These are phyloP conservation scores for Megastigmus dorsalis DNA, from an alignment of 2,888 invertebrate species.

Conservation along the genomic window DNA sequence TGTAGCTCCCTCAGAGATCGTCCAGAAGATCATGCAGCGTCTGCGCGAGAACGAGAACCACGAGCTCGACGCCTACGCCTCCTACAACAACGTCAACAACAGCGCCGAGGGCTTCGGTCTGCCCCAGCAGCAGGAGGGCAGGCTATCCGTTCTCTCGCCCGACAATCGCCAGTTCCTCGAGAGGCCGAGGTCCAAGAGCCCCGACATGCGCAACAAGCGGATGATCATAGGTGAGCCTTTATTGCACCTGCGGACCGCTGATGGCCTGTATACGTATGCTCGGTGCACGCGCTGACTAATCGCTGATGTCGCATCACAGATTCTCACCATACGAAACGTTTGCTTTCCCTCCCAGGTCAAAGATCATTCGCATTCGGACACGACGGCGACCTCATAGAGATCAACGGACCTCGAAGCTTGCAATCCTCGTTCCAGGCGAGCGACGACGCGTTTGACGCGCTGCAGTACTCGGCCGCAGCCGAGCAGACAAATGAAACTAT, in stretches of 20 bases:
- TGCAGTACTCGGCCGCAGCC: background rate
- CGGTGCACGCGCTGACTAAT: no score
- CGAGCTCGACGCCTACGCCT: constrained; percentile 64
- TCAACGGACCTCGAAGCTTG: constrained; percentile 57
- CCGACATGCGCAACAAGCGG: constrained; percentile 72
- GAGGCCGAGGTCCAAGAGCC: constrained; percentile 70
- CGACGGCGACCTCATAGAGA: constrained; percentile 71
- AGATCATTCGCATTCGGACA: constrained; percentile 71
- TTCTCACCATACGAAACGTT: no score
- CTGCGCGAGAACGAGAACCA: constrained; percentile 71
- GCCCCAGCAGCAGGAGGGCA: constrained; percentile 58
- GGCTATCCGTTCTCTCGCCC: constrained; percentile 70
- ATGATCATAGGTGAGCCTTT: constrained; percentile 72
- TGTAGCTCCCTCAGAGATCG: constrained; percentile 86
- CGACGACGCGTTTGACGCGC: constrained; percentile 49
- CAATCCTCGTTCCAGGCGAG: constrained; percentile 44
- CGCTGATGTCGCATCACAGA: no score
- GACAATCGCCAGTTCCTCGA: constrained; percentile 71
- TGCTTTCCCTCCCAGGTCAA: constrained; percentile 67
- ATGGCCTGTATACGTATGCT: no score
- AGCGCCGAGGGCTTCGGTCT: constrained; percentile 43
- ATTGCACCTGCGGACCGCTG: no score
- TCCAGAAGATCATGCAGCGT: constrained; percentile 87
- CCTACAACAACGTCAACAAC: constrained; percentile 57
- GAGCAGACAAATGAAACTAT: constrained; percentile 25